phyloP scores from a whole-genome alignment of 2,888 invertebrate genomes.

The Biston betularia region DNA sequence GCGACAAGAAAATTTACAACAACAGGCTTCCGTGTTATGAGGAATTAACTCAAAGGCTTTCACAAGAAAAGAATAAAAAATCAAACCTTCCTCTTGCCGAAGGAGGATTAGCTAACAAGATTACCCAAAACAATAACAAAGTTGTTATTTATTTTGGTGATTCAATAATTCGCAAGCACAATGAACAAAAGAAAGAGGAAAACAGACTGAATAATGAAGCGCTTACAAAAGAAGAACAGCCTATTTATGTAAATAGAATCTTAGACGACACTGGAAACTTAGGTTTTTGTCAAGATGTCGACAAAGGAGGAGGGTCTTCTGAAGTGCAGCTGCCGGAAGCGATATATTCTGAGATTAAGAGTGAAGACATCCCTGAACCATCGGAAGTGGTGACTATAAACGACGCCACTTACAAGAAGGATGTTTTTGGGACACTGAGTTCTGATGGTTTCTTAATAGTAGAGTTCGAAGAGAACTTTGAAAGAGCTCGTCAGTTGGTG shows the following conservation, averaged over 20 bases:
- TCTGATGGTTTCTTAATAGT: slow-evolving; percentile 87
- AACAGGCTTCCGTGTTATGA: slow-evolving; percentile 82
- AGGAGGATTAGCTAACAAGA: slow-evolving; percentile 74
- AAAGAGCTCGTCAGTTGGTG: slow-evolving; percentile 87
- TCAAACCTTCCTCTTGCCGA: slow-evolving; percentile 63
- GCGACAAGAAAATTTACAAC: slow-evolving; percentile 72
- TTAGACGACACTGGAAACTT: slow-evolving; percentile 70
- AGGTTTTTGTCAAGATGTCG: slow-evolving; percentile 65
- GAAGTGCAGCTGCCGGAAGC: slow-evolving; percentile 78
- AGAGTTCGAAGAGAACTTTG: slow-evolving; percentile 87
- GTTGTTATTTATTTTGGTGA: slow-evolving; percentile 92
- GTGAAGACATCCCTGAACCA: slow-evolving; percentile 58
- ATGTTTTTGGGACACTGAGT: slow-evolving; percentile 72
- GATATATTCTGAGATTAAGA: slow-evolving; percentile 77
- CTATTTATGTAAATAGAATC: slow-evolving; percentile 76
- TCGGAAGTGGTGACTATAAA: slow-evolving; percentile 68
- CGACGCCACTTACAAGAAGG: slow-evolving; percentile 77
- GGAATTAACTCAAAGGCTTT: slow-evolving; percentile 75
- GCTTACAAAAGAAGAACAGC: slow-evolving; percentile 72
- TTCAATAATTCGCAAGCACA: slow-evolving; percentile 85
- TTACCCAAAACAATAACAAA: slow-evolving; percentile 86
- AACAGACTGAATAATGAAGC: slow-evolving; percentile 58
- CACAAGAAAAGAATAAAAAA: slow-evolving; percentile 82
- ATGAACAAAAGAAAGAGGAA: slow-evolving; percentile 78
- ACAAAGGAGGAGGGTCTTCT: slow-evolving; percentile 71